Percentiles rank a stretch among this genome's conserved stretches.
Evolutionary conservation across 2,113 vertebrate genomes (phyloP).

Genomic region (Pteronura brasiliensis): DNA sequence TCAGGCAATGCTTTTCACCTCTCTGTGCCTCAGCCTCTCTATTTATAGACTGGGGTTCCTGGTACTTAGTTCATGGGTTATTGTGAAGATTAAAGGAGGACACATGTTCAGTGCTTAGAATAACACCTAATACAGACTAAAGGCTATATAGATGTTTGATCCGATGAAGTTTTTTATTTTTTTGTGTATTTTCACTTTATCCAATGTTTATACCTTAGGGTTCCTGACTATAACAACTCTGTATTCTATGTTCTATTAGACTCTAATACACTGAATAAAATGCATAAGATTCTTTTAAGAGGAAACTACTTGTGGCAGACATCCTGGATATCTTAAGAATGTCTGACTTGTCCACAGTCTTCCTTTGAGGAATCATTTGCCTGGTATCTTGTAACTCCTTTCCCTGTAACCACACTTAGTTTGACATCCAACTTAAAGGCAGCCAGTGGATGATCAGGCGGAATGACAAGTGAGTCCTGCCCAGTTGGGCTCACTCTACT

Average conservation of each 20-base stretch:
- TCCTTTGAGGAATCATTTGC: neutral
- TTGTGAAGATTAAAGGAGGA: neutral
- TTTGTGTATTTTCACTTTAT: neutral
- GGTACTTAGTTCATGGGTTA: neutral
- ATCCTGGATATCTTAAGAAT: neutral
- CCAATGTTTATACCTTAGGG: neutral
- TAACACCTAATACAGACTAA: neutral
- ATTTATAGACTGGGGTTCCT: neutral
- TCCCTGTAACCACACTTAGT: neutral
- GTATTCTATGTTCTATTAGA: neutral
- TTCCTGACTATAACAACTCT: neutral
- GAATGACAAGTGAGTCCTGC: neutral
- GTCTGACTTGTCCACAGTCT: neutral
- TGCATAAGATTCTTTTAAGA: neutral
- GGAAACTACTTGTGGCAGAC: neutral
- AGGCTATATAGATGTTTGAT: neutral
- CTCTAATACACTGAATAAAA: neutral
- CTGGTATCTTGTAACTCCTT: neutral
- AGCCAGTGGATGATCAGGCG: neutral
- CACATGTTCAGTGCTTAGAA: neutral
- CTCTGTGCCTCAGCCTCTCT: neutral
- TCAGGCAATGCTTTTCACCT: neutral
- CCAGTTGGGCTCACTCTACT: neutral
- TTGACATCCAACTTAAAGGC: neutral
- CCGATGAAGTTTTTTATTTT: neutral